phyloP scores from a whole-genome alignment of 2,113 vertebrate genomes.

The Alectura lathami region DNA sequence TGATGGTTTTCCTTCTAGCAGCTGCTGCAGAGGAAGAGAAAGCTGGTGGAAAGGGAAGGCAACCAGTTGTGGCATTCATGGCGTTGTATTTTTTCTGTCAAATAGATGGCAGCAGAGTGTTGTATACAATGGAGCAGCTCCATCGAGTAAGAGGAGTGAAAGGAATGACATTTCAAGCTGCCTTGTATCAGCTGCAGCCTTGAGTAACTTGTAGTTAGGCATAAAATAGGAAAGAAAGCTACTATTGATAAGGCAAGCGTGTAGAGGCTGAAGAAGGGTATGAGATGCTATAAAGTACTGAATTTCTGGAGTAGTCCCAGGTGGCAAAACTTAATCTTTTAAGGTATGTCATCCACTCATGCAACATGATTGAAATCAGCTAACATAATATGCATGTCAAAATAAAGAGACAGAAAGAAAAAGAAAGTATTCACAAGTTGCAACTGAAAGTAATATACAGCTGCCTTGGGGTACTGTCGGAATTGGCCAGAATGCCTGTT shows the following conservation, averaged over 20 bases:
- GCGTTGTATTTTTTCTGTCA: slow-evolving; percentile 60
- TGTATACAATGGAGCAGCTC: slow-evolving; percentile 42
- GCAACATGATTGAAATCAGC: slow-evolving; percentile 73
- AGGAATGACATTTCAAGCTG: slow-evolving; percentile 61
- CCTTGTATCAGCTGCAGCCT: slow-evolving; percentile 61
- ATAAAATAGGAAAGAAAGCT: slow-evolving; percentile 74
- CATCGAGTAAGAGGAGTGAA: background rate
- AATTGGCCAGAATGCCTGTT: slow-evolving; percentile 67
- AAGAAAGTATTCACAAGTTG: slow-evolving; percentile 68
- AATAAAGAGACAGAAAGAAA: slow-evolving; percentile 67
- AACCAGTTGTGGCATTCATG: background rate
- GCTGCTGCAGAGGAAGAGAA: background rate
- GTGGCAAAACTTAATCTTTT: slow-evolving; percentile 78
- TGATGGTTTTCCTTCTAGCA: background rate
- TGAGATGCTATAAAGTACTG: slow-evolving; percentile 69
- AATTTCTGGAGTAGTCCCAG: slow-evolving; percentile 75
- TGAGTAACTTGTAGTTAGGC: slow-evolving; percentile 57
- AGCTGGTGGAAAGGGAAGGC: background rate
- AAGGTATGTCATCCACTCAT: slow-evolving; percentile 78
- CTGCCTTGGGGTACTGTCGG: slow-evolving; percentile 65
- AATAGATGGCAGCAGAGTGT: slow-evolving; percentile 95
- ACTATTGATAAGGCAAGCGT: slow-evolving; percentile 66
- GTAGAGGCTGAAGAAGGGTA: slow-evolving; percentile 66
- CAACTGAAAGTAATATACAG: slow-evolving; percentile 67
- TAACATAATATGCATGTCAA: slow-evolving; percentile 74